These are phyloP conservation scores for Oophaga pumilio DNA, from an alignment of 2,113 vertebrate genomes.

Conservation along the genomic window DNA sequence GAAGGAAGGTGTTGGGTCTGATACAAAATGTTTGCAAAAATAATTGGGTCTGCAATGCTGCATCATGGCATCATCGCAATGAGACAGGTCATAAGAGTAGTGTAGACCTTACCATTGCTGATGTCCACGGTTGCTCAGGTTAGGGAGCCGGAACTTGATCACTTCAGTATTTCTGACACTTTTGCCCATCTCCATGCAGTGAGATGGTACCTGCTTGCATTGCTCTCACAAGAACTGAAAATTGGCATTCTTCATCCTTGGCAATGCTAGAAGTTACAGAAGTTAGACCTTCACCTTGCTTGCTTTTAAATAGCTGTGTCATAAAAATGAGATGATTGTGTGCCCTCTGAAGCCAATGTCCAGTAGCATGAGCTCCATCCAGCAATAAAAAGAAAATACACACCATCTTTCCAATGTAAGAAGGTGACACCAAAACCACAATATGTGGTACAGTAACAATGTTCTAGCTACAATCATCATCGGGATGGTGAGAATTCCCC, in stretches of 20 bases:
- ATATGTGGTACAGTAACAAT: neutral
- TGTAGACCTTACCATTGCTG: neutral
- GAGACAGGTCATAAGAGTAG: too few relatives aligned
- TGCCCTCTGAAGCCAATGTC: neutral
- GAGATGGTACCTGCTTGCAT: neutral
- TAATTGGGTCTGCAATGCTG: too few relatives aligned
- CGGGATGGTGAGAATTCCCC: neutral
- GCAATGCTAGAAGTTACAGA: neutral
- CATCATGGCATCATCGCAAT: too few relatives aligned
- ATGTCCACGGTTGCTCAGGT: neutral
- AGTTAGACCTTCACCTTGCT: neutral
- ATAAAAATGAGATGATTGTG: neutral
- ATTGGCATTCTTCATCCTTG: neutral
- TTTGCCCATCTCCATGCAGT: neutral
- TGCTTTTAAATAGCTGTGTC: neutral
- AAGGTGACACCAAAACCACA: neutral
- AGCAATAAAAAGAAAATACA: too few relatives aligned
- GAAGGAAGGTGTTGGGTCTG: too few relatives aligned
- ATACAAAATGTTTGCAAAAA: too few relatives aligned
- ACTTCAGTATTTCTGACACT: neutral
- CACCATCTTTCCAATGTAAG: neutral
- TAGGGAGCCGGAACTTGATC: neutral
- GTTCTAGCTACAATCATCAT: neutral
- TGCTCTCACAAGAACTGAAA: neutral
- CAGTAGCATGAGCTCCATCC: neutral